Evolutionary conservation across 2,113 vertebrate genomes (phyloP).

Genomic region (Hassar affinis): DNA sequence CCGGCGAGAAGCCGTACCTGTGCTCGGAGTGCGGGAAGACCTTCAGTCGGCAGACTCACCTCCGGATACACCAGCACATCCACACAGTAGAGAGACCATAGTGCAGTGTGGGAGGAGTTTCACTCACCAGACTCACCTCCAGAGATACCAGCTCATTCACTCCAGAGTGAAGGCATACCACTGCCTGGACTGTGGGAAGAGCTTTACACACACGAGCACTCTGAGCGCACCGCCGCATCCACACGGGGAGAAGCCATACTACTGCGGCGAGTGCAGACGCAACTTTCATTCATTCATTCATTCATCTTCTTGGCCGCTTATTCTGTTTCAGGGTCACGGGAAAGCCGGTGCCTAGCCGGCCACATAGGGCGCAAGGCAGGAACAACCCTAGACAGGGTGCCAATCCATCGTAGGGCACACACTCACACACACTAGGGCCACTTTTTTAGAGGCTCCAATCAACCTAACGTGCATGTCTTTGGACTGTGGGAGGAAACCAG

Average conservation of each 20-base stretch:
- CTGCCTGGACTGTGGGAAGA: not conserved
- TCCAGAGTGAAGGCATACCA: not conserved
- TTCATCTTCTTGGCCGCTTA: too few relatives aligned
- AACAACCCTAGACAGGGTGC: too few relatives aligned
- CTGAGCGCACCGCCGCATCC: not conserved
- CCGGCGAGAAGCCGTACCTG: not conserved
- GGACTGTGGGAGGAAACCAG: too few relatives aligned
- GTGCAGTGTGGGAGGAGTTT: not conserved
- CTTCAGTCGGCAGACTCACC: not conserved
- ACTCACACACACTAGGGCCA: too few relatives aligned
- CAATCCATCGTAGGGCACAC: too few relatives aligned
- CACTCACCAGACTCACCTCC: not conserved
- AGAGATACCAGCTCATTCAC: not conserved
- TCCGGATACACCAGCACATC: not conserved
- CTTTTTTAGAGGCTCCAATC: too few relatives aligned
- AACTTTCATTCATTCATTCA: too few relatives aligned
- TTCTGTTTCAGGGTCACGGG: too few relatives aligned
- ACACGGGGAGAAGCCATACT: not conserved
- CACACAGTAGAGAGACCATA: not conserved
- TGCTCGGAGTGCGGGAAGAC: not conserved
- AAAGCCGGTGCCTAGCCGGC: too few relatives aligned
- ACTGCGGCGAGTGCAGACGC: not conserved
- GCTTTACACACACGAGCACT: not conserved
- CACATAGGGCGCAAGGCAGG: too few relatives aligned
- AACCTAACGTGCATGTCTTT: too few relatives aligned